A percentile compares a stretch with the other conserved stretches of the same genome.
Conservation (phyloP, 2,888 invertebrate genomes). For the Parthenolecanium corni region DNA sequence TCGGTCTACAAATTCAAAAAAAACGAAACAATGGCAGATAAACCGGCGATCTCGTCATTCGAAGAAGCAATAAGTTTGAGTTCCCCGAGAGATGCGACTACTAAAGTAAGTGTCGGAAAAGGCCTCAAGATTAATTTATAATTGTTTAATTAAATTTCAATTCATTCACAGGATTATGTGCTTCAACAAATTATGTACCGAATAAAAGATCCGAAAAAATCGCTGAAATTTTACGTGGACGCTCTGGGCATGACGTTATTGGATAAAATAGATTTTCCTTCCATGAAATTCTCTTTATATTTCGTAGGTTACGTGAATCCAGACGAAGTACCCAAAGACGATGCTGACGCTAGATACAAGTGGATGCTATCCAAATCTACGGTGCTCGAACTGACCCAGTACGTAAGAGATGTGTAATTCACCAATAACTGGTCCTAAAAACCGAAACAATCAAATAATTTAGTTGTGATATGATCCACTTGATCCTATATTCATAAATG, state of each 20-base stretch:
- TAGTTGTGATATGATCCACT: too few species aligned
- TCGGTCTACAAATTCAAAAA: too few species aligned
- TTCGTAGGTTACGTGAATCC: conserved; percentile 81
- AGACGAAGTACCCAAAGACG: conserved; percentile 57
- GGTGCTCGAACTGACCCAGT: conserved; percentile 88
- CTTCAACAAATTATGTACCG: conserved; percentile 96
- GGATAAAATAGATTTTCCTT: conserved; percentile 76
- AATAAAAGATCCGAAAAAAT: conserved; percentile 79
- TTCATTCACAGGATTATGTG: conserved; percentile 62
- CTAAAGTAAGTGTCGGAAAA: not conserved
- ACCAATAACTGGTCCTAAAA: too few species aligned
- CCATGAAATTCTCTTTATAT: conserved; percentile 79
- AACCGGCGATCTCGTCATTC: not conserved
- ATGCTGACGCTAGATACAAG: conserved; percentile 50
- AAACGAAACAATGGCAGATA: not conserved
- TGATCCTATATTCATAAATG: too few species aligned
- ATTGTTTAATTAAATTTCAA: not conserved
- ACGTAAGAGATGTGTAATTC: too few species aligned
- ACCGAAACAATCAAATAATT: too few species aligned
- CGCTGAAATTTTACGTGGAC: conserved; percentile 80
- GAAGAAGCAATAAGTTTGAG: not conserved
- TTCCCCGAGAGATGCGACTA: not conserved
- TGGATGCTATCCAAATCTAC: conserved; percentile 78
- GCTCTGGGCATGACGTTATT: conserved; percentile 84
- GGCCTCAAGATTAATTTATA: too few species aligned